These are phyloP conservation scores for Onychostoma macrolepis DNA, from an alignment of 2,113 vertebrate genomes.

Conservation along the genomic window DNA sequence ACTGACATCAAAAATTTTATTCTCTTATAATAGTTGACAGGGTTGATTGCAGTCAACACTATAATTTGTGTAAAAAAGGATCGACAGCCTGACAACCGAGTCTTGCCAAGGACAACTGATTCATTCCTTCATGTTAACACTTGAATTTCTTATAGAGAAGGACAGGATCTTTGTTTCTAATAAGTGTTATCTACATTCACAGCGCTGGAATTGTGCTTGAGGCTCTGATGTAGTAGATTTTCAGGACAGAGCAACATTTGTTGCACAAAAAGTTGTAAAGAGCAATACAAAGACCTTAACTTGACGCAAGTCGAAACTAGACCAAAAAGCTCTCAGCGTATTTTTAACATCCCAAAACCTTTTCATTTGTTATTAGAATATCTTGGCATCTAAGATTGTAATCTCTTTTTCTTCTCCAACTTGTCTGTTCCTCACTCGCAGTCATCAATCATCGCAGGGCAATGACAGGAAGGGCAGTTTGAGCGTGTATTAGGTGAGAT, in stretches of 20 bases:
- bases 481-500: constrained; percentile 15
- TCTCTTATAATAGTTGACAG: not conserved
- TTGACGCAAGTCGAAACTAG: not conserved
- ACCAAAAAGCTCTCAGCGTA: not conserved
- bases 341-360: not conserved
- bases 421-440: constrained; percentile 21
- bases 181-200: not conserved
- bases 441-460: constrained; percentile 8
- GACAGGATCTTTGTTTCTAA: constrained; percentile 35
- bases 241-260: constrained; percentile 22
- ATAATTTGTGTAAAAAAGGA: not conserved
- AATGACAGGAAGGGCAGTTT: constrained; percentile 3
- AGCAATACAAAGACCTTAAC: not conserved
- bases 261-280: not conserved
- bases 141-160: constrained; percentile 22
- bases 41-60: not conserved
- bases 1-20: too few species aligned
- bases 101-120: not conserved
- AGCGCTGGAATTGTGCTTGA: not conserved
- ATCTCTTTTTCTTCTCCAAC: constrained; percentile 8
- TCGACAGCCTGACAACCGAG: too few species aligned
- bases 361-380: constrained; percentile 22
- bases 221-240: not conserved
- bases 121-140: constrained; percentile 30
- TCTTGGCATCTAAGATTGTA: constrained; percentile 5